phyloP scores from a whole-genome alignment of 2,888 invertebrate genomes.

The Melanargia galathea region DNA sequence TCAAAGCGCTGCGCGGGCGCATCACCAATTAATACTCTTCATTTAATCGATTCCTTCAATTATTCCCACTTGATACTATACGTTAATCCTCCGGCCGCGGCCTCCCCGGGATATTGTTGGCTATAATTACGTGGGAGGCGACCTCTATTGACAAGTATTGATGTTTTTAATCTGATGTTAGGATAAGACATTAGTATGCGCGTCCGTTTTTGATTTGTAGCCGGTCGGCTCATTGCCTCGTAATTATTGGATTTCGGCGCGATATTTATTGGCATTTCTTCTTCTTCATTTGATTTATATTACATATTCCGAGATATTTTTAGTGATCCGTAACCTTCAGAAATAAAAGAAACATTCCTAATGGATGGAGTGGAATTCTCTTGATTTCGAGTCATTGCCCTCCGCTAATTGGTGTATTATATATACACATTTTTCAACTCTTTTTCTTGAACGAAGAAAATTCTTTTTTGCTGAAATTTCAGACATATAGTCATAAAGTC shows the following conservation, averaged over 20 bases:
- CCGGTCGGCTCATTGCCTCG: constrained; percentile 75
- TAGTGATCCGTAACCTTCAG: constrained; percentile 24
- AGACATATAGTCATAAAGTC: too few relatives aligned
- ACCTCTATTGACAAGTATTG: constrained; percentile 81
- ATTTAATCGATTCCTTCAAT: constrained; percentile 82
- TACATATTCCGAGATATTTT: constrained; percentile 46
- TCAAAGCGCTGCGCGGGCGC: constrained; percentile 62
- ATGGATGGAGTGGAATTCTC: constrained; percentile 8
- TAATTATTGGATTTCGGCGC: constrained; percentile 81
- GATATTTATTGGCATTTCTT: constrained; percentile 79
- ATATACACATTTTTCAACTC: too few relatives aligned
- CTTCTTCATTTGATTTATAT: constrained; percentile 77
- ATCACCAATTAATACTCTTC: constrained; percentile 81
- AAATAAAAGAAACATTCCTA: not conserved
- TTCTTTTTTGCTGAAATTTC: too few relatives aligned
- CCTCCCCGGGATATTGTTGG: constrained; percentile 77
- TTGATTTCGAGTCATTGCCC: constrained; percentile 3
- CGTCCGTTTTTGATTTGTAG: constrained; percentile 72
- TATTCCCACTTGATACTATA: constrained; percentile 80
- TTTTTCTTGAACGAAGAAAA: too few relatives aligned
- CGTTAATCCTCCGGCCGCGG: constrained; percentile 73
- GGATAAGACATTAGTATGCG: constrained; percentile 81
- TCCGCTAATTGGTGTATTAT: too few relatives aligned
- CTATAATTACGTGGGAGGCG: constrained; percentile 82
- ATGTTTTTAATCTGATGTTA: constrained; percentile 82